Evolutionary conservation across 2,113 vertebrate species (phyloP), one percentile per base, ranked within the genome.

Genomic region (Capra hircus): DNA sequence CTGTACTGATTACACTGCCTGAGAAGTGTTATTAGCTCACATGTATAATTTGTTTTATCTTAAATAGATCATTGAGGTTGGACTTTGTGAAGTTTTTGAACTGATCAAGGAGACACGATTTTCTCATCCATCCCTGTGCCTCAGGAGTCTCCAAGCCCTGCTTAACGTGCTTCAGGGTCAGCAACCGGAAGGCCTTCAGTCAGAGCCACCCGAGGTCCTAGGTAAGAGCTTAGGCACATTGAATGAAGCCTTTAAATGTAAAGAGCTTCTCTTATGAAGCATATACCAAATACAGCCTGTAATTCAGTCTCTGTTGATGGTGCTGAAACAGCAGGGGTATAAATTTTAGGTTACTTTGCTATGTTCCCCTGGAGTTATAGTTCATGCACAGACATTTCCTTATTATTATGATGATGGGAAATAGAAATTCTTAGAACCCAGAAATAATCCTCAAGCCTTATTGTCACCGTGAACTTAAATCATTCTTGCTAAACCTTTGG

Each of bases 41-140:
- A 36, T 83, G 14, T 91, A 7, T 96, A 86, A 81, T 74, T 60
- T 92, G 85, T 86, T 90, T 95, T 97, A 55, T 97, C 78, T 83
- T 88, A 85, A 97, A 97, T 97, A 99, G 99, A 99, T 99, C 95
- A 99, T 99, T 98, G 99, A 99, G 97, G 99, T 99, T 97, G 99
- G 99, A 95, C 99, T 99, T 91, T 99, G 99, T 98, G 99, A 99
- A 98, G 99, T 99, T 80, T 99, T 99, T 97, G 99, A 99, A 97
- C 98, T 99, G 98, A 99, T 99, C 94, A 99, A 99, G 98, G 99
- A 99, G 98, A 99, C 99, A 0, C 99, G 99, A 57, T 99, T 99
- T 99, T 99, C 99, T 88, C 99, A 99, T 98, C 99, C 99, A 53
- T 99, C 99, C 33, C 99, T 99, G 95, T 99, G 99, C 98, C 99